Percentiles rank a stretch among this genome's conserved stretches.
These are phyloP conservation scores for Phalacrocorax brasilianus DNA, from an alignment of 2,113 vertebrate genomes.

Conservation along the genomic window DNA sequence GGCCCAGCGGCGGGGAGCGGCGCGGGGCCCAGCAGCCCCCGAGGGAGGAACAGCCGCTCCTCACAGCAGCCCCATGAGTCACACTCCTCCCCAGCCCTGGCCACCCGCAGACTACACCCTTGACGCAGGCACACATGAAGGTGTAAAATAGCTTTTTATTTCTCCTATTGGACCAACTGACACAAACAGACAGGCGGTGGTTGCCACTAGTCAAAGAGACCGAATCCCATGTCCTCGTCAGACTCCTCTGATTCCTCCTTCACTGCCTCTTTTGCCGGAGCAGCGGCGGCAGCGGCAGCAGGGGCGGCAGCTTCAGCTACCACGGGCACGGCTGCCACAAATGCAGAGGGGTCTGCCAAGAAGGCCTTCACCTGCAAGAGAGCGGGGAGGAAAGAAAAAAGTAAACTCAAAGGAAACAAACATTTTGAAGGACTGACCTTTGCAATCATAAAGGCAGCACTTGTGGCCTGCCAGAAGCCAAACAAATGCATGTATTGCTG, in stretches of 20 bases:
- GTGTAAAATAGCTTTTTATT: slow-evolving; percentile 67
- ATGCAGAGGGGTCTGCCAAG: slow-evolving; percentile 93
- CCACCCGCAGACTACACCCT: fast-evolving
- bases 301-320: slow-evolving; percentile 58
- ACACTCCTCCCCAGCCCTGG: not conserved
- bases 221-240: slow-evolving; percentile 95
- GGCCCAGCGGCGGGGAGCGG: too few species aligned
- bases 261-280: slow-evolving; percentile 78
- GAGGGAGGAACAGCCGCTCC: too few species aligned
- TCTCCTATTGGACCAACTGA: not conserved
- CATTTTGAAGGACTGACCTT: not conserved
- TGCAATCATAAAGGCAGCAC: fast-evolving
- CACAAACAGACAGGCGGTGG: not conserved
- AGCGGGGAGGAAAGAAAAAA: not conserved
- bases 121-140: not conserved
- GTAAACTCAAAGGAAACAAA: not conserved
- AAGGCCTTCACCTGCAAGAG: slow-evolving; percentile 87
- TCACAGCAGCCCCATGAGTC: too few species aligned
- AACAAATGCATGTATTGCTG: fast-evolving
- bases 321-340: slow-evolving; percentile 79
- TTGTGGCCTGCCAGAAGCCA: not conserved
- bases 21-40: too few species aligned
- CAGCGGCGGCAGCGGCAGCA: slow-evolving; percentile 63
- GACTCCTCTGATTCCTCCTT: slow-evolving; percentile 96
- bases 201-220: slow-evolving; percentile 86